Conservation (phyloP, 2,888 invertebrate species). For the Zootermopsis nevadensis region DNA sequence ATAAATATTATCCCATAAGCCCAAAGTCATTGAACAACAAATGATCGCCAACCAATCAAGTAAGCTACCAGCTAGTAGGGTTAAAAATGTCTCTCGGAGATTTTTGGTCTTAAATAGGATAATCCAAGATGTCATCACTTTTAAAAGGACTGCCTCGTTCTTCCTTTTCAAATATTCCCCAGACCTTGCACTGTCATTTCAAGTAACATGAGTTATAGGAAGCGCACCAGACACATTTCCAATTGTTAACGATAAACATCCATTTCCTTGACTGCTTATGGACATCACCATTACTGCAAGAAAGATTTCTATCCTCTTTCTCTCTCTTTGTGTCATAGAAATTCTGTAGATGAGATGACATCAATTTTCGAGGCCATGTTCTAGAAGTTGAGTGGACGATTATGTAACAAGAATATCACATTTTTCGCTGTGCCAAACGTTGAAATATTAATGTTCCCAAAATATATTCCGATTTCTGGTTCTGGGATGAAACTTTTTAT, state of each 20-base stretch:
- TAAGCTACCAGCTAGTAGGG: no score
- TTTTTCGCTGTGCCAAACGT: slow-evolving; percentile 1
- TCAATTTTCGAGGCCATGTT: slow-evolving; percentile 22
- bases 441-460: neutral
- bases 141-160: neutral
- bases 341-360: slow-evolving; percentile 24
- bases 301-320: neutral
- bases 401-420: slow-evolving; percentile 11
- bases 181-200: slow-evolving; percentile 21
- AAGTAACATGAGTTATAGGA: slow-evolving; percentile 30
- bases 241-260: slow-evolving; percentile 37
- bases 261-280: slow-evolving; percentile 32
- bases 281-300: slow-evolving; percentile 30
- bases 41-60: no score
- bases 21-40: neutral
- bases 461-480: neutral
- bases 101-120: slow-evolving; percentile 28
- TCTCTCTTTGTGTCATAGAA: slow-evolving; percentile 21
- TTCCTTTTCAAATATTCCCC: slow-evolving; percentile 8
- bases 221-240: slow-evolving; percentile 8
- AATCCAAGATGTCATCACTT: slow-evolving; percentile 31
- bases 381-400: slow-evolving; percentile 23
- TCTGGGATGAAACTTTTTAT: neutral
- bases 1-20: no score
- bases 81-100: slow-evolving; percentile 16